Conservation (phyloP, 2,113 vertebrate genomes). For the Hoplias malabaricus region DNA sequence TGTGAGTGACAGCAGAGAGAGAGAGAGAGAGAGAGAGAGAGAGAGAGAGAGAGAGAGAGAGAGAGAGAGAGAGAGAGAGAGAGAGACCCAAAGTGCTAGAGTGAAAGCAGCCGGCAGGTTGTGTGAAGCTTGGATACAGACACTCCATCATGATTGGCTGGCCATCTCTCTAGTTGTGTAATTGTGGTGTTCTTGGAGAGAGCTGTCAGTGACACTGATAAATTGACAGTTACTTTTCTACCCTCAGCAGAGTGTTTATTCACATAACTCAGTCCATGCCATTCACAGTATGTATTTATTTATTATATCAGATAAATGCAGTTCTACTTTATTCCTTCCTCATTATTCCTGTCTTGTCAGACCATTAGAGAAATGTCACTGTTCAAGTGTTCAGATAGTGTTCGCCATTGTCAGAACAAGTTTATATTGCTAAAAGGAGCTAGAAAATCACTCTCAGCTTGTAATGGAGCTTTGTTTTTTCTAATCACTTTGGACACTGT, state of each 20-base stretch:
- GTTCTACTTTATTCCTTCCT: neutral
- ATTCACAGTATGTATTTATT: neutral
- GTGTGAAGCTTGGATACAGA: constrained; percentile 8
- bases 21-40: constrained; percentile 9
- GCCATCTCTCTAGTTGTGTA: neutral
- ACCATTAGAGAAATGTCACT: neutral
- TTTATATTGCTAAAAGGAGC: neutral
- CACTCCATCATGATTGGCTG: neutral
- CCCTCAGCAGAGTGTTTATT: neutral
- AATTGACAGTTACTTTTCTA: constrained; percentile 29
- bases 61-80: constrained; percentile 27
- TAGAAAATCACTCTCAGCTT: too few relatives aligned
- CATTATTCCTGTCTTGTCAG: neutral
- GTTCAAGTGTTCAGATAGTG: neutral
- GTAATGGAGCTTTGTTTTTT: too few relatives aligned
- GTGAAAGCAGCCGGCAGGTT: neutral
- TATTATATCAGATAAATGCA: neutral
- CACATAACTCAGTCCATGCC: neutral
- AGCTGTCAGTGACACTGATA: constrained; percentile 22
- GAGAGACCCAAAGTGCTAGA: neutral
- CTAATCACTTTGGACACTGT: too few relatives aligned
- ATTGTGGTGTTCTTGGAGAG: constrained; percentile 34
- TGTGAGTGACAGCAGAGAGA: constrained; percentile 38
- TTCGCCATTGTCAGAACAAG: too few relatives aligned
- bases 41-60: neutral